Conservation (phyloP, 1,140 invertebrate species). For the Caenorhabditis remanei region DNA sequence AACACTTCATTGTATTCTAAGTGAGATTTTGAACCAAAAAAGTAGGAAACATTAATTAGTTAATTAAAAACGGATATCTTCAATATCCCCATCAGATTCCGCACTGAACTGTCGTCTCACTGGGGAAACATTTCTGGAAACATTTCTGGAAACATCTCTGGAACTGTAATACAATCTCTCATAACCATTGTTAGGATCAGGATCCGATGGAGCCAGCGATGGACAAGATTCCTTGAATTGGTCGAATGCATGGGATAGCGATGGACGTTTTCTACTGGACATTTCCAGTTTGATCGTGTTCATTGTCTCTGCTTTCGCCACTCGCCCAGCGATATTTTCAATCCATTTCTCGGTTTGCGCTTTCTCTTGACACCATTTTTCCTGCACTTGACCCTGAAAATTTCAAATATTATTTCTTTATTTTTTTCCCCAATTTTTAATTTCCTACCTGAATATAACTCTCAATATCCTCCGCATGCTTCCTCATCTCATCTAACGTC, state of each 20-base stretch:
- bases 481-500: slow-evolving; percentile 18
- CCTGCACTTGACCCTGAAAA: background rate
- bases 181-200: slow-evolving; percentile 5
- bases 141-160: background rate
- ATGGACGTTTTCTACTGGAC: slow-evolving; percentile 12
- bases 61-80: slow-evolving; percentile 16
- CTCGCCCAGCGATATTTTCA: background rate
- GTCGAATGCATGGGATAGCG: background rate
- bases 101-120: background rate
- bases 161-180: background rate
- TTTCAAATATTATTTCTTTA: no score
- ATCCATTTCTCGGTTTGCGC: slow-evolving; percentile 13
- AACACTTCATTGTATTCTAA: background rate
- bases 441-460: slow-evolving; percentile 4
- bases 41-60: no score
- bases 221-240: no score
- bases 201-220: slow-evolving; percentile 3
- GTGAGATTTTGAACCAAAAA: background rate
- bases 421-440: no score
- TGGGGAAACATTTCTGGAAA: background rate
- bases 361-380: background rate
- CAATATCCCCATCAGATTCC: slow-evolving; percentile 25
- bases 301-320: background rate
- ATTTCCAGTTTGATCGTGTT: slow-evolving; percentile 11
- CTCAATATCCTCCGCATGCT: slow-evolving; percentile 18